phyloP scores from a whole-genome alignment of 2,888 invertebrate species.

The Philereme transversata region DNA sequence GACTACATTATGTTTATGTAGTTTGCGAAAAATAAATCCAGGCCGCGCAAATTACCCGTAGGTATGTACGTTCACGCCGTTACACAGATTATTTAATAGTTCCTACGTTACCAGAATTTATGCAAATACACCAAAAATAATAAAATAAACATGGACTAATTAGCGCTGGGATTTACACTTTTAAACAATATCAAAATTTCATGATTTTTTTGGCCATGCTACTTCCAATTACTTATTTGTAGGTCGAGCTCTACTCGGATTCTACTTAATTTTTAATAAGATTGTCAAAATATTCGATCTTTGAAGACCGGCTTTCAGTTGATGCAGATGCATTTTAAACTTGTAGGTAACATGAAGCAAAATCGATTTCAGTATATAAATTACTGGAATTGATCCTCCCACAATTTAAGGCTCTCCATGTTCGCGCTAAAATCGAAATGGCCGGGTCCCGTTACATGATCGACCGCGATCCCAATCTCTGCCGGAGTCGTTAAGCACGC shows the following conservation, averaged over 20 bases:
- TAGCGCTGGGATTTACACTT: too few species aligned
- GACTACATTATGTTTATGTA: constrained; percentile 19
- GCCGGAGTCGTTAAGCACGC: constrained; percentile 36
- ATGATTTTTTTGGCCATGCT: too few species aligned
- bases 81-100: constrained; percentile 7
- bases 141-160: constrained; percentile 9
- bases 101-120: constrained; percentile 6
- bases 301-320: too few species aligned
- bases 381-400: neutral
- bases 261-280: too few species aligned
- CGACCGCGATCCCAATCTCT: constrained; percentile 15
- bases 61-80: constrained; percentile 7
- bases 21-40: constrained; percentile 21
- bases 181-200: too few species aligned
- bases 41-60: constrained; percentile 22
- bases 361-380: neutral
- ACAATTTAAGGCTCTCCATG: constrained; percentile 5
- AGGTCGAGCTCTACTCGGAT: too few species aligned
- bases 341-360: neutral
- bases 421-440: constrained; percentile 17
- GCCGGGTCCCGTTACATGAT: constrained; percentile 23
- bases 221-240: too few species aligned
- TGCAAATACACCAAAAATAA: constrained; percentile 11
- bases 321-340: too few species aligned
- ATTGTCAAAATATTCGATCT: too few species aligned